Conservation (phyloP, 1,140 invertebrate species). For the Trichonephila clavipes region DNA sequence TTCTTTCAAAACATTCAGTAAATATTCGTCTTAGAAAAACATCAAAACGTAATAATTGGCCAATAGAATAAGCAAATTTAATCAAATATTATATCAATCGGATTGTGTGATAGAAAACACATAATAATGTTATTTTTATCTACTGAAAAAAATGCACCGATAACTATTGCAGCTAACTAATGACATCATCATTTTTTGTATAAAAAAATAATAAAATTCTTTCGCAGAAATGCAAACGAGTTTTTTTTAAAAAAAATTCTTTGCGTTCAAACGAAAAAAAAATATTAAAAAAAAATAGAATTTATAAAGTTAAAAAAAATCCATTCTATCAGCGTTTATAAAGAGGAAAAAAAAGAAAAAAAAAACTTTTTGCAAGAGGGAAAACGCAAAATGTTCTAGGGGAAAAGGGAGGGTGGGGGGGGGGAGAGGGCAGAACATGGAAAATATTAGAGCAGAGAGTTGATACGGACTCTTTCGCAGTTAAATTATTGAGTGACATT, state of each 20-base stretch:
- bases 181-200: neutral
- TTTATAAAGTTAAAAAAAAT: neutral
- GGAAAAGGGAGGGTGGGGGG: neutral
- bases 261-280: too few relatives aligned
- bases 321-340: neutral
- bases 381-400: neutral
- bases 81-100: too few relatives aligned
- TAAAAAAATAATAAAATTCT: neutral
- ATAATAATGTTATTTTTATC: neutral
- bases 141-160: too few relatives aligned
- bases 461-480: slow-evolving; percentile 36
- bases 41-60: too few relatives aligned
- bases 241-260: neutral
- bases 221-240: neutral
- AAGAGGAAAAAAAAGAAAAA: neutral
- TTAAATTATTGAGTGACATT: slow-evolving; percentile 74
- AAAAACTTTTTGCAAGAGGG: neutral
- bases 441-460: slow-evolving; percentile 52
- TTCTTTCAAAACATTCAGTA: too few relatives aligned
- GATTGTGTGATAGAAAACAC: too few relatives aligned
- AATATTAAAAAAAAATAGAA: neutral
- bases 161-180: too few relatives aligned
- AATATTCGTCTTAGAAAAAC: too few relatives aligned
- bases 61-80: too few relatives aligned
- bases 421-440: neutral